A percentile compares a stretch with the other conserved stretches of the same genome.
Conservation (phyloP, 2,888 invertebrate genomes). For the Sericinus montela region DNA sequence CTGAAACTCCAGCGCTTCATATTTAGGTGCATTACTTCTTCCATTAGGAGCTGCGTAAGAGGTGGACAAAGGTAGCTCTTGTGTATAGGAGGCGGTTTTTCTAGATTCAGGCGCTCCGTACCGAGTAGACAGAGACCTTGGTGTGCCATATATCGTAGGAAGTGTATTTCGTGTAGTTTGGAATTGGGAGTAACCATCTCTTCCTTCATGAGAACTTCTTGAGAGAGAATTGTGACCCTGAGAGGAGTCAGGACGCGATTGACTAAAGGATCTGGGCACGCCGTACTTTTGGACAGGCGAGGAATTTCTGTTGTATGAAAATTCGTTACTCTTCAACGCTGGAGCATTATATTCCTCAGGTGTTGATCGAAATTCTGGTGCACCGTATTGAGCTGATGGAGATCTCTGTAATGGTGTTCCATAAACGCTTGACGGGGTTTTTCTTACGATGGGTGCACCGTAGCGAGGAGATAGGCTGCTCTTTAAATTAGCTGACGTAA, state of each 20-base stretch:
- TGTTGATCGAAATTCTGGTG: neutral
- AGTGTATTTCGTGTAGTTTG: neutral
- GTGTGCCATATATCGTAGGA: neutral
- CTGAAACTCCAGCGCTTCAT: conserved; percentile 60
- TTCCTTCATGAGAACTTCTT: conserved; percentile 27
- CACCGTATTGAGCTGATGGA: neutral
- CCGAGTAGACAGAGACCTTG: conserved; percentile 29
- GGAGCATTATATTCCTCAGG: neutral
- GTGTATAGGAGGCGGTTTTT: conserved; percentile 36
- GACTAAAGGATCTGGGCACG: conserved; percentile 32
- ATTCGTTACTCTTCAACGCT: neutral
- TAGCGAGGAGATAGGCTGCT: conserved; percentile 31
- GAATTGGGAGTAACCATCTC: neutral
- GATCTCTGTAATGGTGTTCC: conserved; percentile 22
- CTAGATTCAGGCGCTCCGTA: conserved; percentile 39
- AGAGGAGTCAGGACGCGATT: conserved; percentile 24
- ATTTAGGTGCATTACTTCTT: conserved; percentile 50
- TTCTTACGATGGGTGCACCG: conserved; percentile 25
- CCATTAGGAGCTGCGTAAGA: conserved; percentile 37
- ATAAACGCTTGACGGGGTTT: conserved; percentile 30
- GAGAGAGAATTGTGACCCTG: conserved; percentile 46
- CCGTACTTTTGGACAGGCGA: conserved; percentile 27
- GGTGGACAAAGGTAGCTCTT: conserved; percentile 33
- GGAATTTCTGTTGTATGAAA: conserved; percentile 1
- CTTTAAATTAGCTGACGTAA: too few relatives aligned